Conservation (phyloP, 2,797 vertebrate genomes). For the Siniperca scherzeri region DNA sequence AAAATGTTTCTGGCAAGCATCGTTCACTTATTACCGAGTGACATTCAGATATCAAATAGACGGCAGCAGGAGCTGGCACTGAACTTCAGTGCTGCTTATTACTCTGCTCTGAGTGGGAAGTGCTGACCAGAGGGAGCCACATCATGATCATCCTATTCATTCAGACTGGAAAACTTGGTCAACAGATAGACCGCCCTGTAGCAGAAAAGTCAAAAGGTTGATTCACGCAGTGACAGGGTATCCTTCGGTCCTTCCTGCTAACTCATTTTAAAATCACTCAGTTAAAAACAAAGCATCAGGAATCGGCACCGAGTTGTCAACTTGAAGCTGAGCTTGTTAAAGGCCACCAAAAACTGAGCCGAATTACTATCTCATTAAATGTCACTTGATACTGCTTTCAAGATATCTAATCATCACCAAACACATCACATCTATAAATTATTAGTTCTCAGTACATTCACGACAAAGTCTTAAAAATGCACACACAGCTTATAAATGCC, state of each 20-base stretch:
- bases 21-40: slow-evolving; percentile 60
- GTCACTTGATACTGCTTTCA: neutral
- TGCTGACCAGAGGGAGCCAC: slow-evolving; percentile 47
- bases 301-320: neutral
- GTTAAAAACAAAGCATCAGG: neutral
- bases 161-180: slow-evolving; percentile 29
- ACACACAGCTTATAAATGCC: slow-evolving; percentile 17
- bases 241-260: neutral
- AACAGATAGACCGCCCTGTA: slow-evolving; percentile 8
- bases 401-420: neutral
- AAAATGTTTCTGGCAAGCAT: slow-evolving; percentile 60
- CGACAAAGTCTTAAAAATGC: slow-evolving; percentile 21
- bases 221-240: neutral
- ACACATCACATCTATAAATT: neutral
- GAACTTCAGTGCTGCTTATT: slow-evolving; percentile 54
- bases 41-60: slow-evolving; percentile 73
- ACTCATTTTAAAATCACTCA: neutral
- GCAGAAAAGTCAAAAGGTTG: slow-evolving; percentile 7
- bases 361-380: neutral
- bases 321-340: neutral
- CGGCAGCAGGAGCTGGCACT: slow-evolving; percentile 60
- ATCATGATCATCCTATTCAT: slow-evolving; percentile 45
- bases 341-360: neutral
- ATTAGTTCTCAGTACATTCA: neutral
- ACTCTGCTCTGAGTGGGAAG: slow-evolving; percentile 63